These are phyloP conservation scores for Cyprinodon tularosa DNA, from an alignment of 2,113 vertebrate species.

Conservation along the genomic window DNA sequence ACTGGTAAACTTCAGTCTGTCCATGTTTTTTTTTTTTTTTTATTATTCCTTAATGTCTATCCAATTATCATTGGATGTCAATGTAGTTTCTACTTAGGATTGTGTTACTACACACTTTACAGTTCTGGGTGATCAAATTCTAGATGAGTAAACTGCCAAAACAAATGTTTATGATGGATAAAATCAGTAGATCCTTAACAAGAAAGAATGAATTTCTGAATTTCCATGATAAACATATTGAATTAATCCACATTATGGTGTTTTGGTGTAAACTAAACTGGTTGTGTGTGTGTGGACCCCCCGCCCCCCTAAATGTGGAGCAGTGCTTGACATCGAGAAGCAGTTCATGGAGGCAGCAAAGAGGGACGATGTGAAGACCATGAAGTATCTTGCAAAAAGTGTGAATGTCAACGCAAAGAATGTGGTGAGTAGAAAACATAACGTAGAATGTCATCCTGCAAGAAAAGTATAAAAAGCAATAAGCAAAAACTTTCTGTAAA, in stretches of 20 bases:
- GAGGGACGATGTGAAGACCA: constrained; percentile 84
- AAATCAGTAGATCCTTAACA: background rate
- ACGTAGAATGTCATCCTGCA: background rate
- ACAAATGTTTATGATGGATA: background rate
- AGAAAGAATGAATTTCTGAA: background rate
- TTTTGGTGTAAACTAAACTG: background rate
- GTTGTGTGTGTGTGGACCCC: background rate
- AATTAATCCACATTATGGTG: background rate
- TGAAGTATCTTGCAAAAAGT: constrained; percentile 80
- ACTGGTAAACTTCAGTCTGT: too few relatives aligned
- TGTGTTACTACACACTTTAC: background rate
- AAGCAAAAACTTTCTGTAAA: background rate
- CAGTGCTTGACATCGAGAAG: constrained; percentile 87
- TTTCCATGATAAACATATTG: background rate
- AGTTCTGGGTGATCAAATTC: background rate
- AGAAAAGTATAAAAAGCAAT: background rate
- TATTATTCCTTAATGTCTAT: too few relatives aligned
- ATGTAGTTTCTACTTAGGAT: background rate
- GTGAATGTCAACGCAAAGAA: constrained; percentile 86
- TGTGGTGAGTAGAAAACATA: constrained; percentile 77
- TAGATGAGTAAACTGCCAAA: background rate
- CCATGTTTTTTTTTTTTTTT: too few relatives aligned
- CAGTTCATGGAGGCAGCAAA: constrained; percentile 87
- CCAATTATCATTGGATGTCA: too few relatives aligned
- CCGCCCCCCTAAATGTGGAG: constrained; percentile 12